Base-by-base conservation (phyloP, 2,797 vertebrate species). In the Lagodon rhomboides region DNA sequence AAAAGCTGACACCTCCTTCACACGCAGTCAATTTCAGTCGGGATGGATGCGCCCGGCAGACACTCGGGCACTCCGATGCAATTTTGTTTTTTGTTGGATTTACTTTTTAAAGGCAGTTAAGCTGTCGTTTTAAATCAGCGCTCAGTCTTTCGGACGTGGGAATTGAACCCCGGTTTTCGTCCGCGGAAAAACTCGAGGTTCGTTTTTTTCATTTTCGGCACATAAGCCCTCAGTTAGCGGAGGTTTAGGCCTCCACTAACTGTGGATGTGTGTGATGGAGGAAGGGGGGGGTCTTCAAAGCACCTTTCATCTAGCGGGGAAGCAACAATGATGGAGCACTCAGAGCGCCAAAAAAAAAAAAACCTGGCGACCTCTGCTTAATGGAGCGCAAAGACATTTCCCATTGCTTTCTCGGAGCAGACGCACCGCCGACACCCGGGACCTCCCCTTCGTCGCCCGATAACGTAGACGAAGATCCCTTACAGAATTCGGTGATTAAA, bases 341-440 rank as follows among this genome's bases (percentile, higher is more conserved):
- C 68, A 53, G 90, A 80, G 84, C 12, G 17, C 72, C 30, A 3
- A 30, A 55, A 17, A 59, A 55, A 17, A 59, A 54, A 66, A 73
- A 83, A 85, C 79, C 91, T 75, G 84, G 75, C 92, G 92, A 93
- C 92, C 91, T 88, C 83, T 91, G 91, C 83, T 68, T 93, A 93
- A 93, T 92, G 91, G 92, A 92, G 87, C 91, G 43, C 85, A 89
- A 82, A 91, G 90, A 92, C 89, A 80, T 91, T 85, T 93, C 82
- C 88, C 87, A 74, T 84, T 12, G 72, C 84, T 83, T 91, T 86
- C 78, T 77, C 82, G 0, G 12, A 59, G 81, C 77, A 82, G 88
- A 90, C 90, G 79, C 76, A 51, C 18, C 46, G 50, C 47, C 4
- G 73, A 70, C 72, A 75, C 43, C 3, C 1, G 65, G 69, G 66